These are phyloP conservation scores for Nymphalis c-album DNA, from an alignment of 2,888 invertebrate genomes.

Conservation along the genomic window DNA sequence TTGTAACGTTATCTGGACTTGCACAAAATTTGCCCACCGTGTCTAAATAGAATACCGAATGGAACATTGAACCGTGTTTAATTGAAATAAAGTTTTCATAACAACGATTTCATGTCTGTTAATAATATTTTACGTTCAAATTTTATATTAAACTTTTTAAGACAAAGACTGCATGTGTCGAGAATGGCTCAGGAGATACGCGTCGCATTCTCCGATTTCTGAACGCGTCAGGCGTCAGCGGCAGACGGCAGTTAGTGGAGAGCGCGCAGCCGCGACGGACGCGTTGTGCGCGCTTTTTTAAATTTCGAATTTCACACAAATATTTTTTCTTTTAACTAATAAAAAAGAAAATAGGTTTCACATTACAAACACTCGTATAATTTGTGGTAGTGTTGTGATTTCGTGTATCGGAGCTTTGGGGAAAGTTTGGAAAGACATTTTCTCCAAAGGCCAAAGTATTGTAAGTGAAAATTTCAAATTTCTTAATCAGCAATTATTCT, in stretches of 20 bases:
- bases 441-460: constrained; percentile 19
- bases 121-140: constrained; percentile 1
- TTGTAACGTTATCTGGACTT: too few species aligned
- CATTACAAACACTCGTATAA: constrained; percentile 32
- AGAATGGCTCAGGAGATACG: background rate
- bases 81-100: background rate
- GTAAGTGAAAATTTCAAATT: constrained; percentile 34
- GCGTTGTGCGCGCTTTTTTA: constrained; percentile 45
- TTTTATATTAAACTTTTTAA: constrained; percentile 8
- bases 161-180: constrained; percentile 3
- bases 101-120: background rate
- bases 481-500: background rate
- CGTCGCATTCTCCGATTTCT: constrained; percentile 14
- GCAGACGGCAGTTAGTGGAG: constrained; percentile 49
- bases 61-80: background rate
- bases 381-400: constrained; percentile 42
- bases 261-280: constrained; percentile 46
- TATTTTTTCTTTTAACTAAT: constrained; percentile 35
- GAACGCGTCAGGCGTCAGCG: constrained; percentile 1
- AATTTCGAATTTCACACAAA: constrained; percentile 40
- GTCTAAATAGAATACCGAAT: background rate
- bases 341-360: constrained; percentile 39
- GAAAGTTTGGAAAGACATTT: constrained; percentile 29
- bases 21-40: too few species aligned
- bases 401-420: constrained; percentile 36